Conservation (phyloP, 2,113 vertebrate genomes). For the Centropristis striata region DNA sequence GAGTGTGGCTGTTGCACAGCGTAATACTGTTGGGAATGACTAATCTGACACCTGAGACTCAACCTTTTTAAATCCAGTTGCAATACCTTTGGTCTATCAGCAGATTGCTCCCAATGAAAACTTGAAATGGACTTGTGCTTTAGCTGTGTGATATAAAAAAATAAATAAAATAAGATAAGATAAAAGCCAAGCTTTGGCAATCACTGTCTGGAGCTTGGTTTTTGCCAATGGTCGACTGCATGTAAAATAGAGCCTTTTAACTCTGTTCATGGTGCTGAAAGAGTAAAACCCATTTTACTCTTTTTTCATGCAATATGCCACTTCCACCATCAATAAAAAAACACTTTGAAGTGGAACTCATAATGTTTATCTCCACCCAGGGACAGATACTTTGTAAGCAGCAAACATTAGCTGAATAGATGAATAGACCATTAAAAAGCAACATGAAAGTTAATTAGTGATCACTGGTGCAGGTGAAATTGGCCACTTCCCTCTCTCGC, state of each 20-base stretch:
- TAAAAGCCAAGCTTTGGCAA: not conserved
- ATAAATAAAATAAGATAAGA: not conserved
- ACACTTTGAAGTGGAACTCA: not conserved
- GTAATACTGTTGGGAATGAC: too few relatives aligned
- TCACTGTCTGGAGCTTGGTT: not conserved
- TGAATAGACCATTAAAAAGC: conserved; percentile 17
- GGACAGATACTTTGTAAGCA: conserved; percentile 15
- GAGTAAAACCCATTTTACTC: too few relatives aligned
- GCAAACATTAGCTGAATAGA: conserved; percentile 30
- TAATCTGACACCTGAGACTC: too few relatives aligned
- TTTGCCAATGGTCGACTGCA: not conserved
- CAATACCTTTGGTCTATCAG: too few relatives aligned
- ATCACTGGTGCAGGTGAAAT: conserved; percentile 37
- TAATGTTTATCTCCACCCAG: conserved; percentile 23
- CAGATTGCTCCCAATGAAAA: too few relatives aligned
- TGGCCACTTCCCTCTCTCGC: not conserved
- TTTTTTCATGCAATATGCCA: too few relatives aligned
- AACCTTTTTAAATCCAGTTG: too few relatives aligned
- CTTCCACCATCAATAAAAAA: not conserved
- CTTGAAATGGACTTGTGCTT: too few relatives aligned
- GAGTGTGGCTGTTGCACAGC: too few relatives aligned
- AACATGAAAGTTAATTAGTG: conserved; percentile 41
- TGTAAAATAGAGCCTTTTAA: not conserved
- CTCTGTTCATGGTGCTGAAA: not conserved
- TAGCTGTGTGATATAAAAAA: not conserved